Evolutionary conservation across 2,113 vertebrate genomes (phyloP).

Genomic region (Heliornis fulica): DNA sequence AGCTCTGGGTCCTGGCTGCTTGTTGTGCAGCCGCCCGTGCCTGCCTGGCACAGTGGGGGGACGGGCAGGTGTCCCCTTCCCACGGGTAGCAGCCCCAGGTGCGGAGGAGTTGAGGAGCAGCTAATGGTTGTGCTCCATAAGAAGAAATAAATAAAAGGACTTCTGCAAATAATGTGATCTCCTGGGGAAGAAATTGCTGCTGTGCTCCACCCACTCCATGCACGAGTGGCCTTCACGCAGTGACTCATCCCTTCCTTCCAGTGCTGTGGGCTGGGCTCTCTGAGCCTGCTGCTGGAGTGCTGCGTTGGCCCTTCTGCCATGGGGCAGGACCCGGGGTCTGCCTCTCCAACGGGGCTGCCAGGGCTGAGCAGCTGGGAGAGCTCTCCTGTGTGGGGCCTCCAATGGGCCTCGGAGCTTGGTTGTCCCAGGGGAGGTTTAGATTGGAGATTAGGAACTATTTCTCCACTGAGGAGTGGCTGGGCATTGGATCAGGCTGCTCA

Average conservation of each 20-base stretch:
- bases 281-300: neutral
- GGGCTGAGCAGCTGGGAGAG: neutral
- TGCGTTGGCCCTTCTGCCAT: neutral
- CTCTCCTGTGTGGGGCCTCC: neutral
- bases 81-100: neutral
- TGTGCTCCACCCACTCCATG: constrained; percentile 11
- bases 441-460: too few relatives aligned
- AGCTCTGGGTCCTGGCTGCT: neutral
- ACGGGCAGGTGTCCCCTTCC: neutral
- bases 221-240: neutral
- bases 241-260: neutral
- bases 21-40: neutral
- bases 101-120: neutral
- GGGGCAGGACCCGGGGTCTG: neutral
- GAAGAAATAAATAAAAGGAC: neutral
- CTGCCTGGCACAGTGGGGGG: neutral
- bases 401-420: too few relatives aligned
- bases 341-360: neutral
- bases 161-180: neutral
- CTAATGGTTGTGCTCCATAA: neutral
- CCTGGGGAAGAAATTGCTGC: neutral
- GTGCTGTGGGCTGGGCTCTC: neutral
- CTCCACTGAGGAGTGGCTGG: too few relatives aligned
- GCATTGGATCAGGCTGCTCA: too few relatives aligned
- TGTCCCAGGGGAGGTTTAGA: too few relatives aligned